Evolutionary conservation across 2,797 vertebrate genomes (phyloP).

Genomic region (Pseudocheirus occidentalis): DNA sequence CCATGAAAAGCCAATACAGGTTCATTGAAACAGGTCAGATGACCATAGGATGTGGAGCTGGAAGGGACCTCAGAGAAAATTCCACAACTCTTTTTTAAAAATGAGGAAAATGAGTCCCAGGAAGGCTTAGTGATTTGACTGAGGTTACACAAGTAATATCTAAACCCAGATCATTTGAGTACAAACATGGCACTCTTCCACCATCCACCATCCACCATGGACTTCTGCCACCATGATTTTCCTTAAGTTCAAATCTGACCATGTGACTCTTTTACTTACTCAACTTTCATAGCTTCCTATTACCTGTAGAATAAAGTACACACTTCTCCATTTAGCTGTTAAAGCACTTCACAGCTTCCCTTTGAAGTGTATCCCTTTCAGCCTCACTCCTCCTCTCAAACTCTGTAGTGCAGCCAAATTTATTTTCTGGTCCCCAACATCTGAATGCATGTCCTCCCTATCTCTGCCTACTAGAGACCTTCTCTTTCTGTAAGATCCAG

Average conservation of each 20-base stretch:
- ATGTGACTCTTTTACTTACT: background rate
- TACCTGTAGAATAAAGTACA: background rate
- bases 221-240: background rate
- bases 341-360: background rate
- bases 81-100: background rate
- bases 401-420: background rate
- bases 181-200: background rate
- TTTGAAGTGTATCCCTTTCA: too few species aligned
- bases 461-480: too few species aligned
- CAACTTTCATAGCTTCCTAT: background rate
- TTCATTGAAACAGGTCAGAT: background rate
- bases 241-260: too few species aligned
- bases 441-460: background rate
- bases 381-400: background rate
- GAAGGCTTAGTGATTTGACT: background rate
- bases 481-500: background rate
- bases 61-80: too few species aligned
- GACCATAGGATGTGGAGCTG: background rate
- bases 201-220: too few species aligned
- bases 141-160: background rate
- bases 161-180: background rate
- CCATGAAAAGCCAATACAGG: background rate
- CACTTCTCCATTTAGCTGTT: background rate
- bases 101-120: background rate
- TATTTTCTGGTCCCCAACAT: background rate